Percentiles rank a stretch among this genome's conserved stretches.
These are phyloP conservation scores for Seira musarum DNA, from an alignment of 2,888 invertebrate genomes.

Conservation along the genomic window DNA sequence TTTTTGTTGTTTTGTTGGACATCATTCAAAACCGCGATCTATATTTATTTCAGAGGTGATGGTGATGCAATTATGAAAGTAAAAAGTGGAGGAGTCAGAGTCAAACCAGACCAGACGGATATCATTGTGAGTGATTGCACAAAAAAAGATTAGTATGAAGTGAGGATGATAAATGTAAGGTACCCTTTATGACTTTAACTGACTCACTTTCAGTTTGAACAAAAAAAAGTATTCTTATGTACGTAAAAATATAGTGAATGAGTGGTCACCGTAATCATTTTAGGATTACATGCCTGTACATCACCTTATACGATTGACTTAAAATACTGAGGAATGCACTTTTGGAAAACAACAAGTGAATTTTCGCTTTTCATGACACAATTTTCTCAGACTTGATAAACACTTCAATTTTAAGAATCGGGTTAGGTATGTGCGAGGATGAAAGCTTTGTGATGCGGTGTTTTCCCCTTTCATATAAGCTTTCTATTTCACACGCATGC, in stretches of 20 bases:
- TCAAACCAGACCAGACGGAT: too few species aligned
- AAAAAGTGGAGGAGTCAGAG: too few species aligned
- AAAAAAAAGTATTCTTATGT: too few species aligned
- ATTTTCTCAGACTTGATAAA: not conserved
- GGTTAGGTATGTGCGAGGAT: too few species aligned
- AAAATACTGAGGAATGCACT: too few species aligned
- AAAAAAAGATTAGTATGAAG: not conserved
- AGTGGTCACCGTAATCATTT: not conserved
- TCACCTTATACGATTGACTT: too few species aligned
- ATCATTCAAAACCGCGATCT: not conserved
- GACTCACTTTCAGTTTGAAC: conserved; percentile 9
- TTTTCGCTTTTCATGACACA: not conserved
- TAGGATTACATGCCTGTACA: too few species aligned
- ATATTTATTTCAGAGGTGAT: not conserved
- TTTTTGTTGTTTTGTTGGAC: not conserved
- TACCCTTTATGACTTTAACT: not conserved
- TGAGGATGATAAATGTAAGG: not conserved
- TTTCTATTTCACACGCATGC: conserved; percentile 7
- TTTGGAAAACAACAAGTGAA: not conserved
- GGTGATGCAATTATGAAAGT: too few species aligned
- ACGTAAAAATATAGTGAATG: not conserved
- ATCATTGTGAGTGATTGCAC: not conserved
- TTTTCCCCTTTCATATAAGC: not conserved
- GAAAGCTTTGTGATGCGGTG: not conserved
- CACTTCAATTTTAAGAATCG: not conserved